phyloP scores from a whole-genome alignment of 2,888 invertebrate genomes.

The Ichneumon xanthorius region DNA sequence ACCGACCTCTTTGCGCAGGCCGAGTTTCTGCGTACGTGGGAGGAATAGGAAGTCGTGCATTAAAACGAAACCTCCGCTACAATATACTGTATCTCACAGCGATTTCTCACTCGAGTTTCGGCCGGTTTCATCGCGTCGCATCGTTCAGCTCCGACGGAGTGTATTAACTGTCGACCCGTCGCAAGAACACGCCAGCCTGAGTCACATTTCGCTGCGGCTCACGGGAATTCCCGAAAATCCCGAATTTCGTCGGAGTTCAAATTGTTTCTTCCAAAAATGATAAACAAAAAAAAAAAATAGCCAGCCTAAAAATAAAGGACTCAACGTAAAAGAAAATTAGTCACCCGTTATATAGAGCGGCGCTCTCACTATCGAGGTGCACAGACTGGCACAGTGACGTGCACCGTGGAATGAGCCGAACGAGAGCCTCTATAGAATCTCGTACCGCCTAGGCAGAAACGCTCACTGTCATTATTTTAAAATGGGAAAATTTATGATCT shows the following conservation, averaged over 20 bases:
- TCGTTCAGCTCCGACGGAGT: background rate
- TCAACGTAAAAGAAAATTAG: background rate
- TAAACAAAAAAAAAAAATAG: background rate
- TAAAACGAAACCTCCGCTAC: conserved; percentile 77
- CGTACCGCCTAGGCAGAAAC: conserved; percentile 23
- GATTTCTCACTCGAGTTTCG: conserved; percentile 45
- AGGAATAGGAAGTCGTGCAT: conserved; percentile 81
- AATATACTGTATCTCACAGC: conserved; percentile 29
- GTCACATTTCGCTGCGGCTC: background rate
- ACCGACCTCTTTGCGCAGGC: conserved; percentile 69
- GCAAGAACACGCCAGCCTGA: background rate
- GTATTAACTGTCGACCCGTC: background rate
- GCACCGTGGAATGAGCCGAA: conserved; percentile 54
- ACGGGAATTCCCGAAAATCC: background rate
- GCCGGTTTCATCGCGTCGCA: conserved; percentile 36
- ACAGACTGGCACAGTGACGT: conserved; percentile 64
- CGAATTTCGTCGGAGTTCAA: no score
- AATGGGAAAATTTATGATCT: conserved; percentile 67
- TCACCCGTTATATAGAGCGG: conserved; percentile 57
- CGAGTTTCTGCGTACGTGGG: conserved; percentile 79
- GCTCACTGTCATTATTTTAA: conserved; percentile 63
- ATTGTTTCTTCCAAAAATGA: background rate
- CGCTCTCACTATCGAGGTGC: conserved; percentile 66
- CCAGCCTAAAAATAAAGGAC: background rate
- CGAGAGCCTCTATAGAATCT: conserved; percentile 16